phyloP scores from a whole-genome alignment of 2,113 vertebrate species.

The Aegithalos caudatus region DNA sequence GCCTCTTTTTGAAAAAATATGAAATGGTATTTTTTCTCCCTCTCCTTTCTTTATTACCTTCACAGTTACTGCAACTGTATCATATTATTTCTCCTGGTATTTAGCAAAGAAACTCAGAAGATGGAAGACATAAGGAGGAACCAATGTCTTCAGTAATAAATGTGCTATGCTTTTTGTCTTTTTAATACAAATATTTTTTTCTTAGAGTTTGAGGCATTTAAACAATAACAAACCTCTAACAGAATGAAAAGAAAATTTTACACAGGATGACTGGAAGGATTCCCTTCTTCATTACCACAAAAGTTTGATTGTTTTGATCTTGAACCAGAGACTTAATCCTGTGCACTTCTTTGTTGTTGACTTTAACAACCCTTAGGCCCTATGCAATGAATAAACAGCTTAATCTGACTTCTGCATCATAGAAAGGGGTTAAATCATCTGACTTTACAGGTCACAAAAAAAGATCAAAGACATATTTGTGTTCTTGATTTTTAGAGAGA shows the following conservation, averaged over 20 bases:
- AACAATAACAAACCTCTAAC: not conserved
- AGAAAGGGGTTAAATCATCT: not conserved
- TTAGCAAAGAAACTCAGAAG: not conserved
- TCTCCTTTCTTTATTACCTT: not conserved
- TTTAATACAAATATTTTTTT: not conserved
- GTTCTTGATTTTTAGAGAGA: not conserved
- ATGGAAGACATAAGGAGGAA: not conserved
- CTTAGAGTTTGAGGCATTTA: not conserved
- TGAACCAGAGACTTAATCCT: not conserved
- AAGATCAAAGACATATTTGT: not conserved
- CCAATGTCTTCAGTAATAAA: not conserved
- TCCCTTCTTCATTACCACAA: not conserved
- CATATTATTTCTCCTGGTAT: not conserved
- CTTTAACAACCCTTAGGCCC: not conserved
- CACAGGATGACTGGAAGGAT: not conserved
- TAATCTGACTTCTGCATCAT: not conserved
- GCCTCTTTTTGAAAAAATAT: not conserved
- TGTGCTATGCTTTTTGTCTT: not conserved
- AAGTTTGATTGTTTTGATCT: not conserved
- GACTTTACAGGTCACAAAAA: not conserved
- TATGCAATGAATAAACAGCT: not conserved
- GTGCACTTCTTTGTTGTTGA: not conserved
- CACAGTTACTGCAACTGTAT: not conserved
- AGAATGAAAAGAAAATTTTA: not conserved
- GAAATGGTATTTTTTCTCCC: not conserved